Evolutionary conservation across 2,888 invertebrate species (phyloP).

Genomic region (Fragum sueziense): DNA sequence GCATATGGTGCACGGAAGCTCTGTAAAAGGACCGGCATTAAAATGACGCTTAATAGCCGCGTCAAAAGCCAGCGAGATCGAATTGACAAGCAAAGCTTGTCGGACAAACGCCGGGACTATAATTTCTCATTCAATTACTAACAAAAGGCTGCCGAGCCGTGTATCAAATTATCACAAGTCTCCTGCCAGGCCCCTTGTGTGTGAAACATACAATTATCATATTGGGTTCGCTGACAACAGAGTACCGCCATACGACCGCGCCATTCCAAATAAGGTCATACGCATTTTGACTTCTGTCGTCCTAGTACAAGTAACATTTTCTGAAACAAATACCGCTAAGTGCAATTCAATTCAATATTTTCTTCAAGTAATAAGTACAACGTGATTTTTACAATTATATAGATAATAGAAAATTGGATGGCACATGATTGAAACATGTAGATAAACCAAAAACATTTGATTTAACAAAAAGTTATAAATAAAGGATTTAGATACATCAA

Average conservation of each 20-base stretch:
- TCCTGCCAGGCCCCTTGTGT: constrained; percentile 12
- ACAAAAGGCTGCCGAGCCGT: constrained; percentile 32
- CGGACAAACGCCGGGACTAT: constrained; percentile 21
- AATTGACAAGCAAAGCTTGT: constrained; percentile 15
- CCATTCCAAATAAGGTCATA: not conserved
- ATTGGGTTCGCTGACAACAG: constrained; percentile 43
- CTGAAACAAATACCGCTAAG: too few species aligned
- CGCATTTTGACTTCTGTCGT: too few species aligned
- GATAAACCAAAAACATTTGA: too few species aligned
- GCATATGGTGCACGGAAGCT: not conserved
- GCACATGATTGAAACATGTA: too few species aligned
- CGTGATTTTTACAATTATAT: too few species aligned
- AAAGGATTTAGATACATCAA: too few species aligned
- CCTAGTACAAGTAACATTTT: too few species aligned
- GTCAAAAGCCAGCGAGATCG: constrained; percentile 5
- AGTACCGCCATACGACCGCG: not conserved
- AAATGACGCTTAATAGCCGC: constrained; percentile 12
- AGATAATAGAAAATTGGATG: too few species aligned
- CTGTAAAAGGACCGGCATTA: not conserved
- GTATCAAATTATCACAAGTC: constrained; percentile 46
- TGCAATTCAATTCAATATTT: too few species aligned
- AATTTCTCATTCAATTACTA: constrained; percentile 53
- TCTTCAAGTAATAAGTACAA: too few species aligned
- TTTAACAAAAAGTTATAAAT: too few species aligned
- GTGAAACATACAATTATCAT: constrained; percentile 37